Evolutionary conservation across 2,797 vertebrate species (phyloP).

Genomic region (Huso huso): DNA sequence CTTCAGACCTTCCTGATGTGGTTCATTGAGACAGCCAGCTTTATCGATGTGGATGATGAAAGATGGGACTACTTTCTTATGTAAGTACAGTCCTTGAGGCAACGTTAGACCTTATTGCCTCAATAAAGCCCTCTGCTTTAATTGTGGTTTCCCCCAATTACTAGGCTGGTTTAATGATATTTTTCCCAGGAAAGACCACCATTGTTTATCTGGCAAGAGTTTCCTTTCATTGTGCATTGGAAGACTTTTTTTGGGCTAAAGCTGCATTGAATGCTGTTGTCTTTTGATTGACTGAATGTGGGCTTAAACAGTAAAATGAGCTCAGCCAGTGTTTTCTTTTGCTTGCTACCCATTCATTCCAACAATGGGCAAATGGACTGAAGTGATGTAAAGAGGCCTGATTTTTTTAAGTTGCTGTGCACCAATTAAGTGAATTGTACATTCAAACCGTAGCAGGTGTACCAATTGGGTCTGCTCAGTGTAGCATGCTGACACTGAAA

Average conservation of each 20-base stretch:
- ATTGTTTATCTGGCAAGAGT: conserved; percentile 96
- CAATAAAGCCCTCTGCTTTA: conserved; percentile 73
- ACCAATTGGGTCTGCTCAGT: conserved; percentile 85
- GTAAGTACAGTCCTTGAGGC: conserved; percentile 91
- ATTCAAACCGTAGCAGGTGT: conserved; percentile 99
- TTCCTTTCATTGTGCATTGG: conserved; percentile 75
- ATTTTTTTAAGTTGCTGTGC: conserved; percentile 94
- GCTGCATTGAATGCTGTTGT: conserved; percentile 99
- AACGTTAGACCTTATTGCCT: conserved; percentile 76
- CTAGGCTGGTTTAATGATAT: conserved; percentile 96
- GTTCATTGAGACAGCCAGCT: conserved; percentile 98
- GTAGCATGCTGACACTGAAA: conserved; percentile 84
- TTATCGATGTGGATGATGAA: conserved; percentile 95
- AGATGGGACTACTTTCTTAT: conserved; percentile 98
- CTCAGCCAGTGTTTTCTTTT: conserved; percentile 99
- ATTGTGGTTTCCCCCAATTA: conserved; percentile 69
- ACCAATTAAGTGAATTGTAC: conserved; percentile 99
- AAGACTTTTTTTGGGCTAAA: conserved; percentile 73
- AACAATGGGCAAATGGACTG: conserved; percentile 98
- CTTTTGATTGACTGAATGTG: conserved; percentile 95
- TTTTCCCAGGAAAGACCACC: conserved; percentile 82
- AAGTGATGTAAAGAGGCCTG: conserved; percentile 99
- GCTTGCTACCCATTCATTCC: conserved; percentile 96
- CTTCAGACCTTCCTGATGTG: conserved; percentile 98
- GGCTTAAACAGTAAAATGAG: conserved; percentile 99